Percentiles rank a stretch among this genome's conserved stretches.
Evolutionary conservation across 2,113 vertebrate genomes (phyloP).

Genomic region (Chaetodon auriga): DNA sequence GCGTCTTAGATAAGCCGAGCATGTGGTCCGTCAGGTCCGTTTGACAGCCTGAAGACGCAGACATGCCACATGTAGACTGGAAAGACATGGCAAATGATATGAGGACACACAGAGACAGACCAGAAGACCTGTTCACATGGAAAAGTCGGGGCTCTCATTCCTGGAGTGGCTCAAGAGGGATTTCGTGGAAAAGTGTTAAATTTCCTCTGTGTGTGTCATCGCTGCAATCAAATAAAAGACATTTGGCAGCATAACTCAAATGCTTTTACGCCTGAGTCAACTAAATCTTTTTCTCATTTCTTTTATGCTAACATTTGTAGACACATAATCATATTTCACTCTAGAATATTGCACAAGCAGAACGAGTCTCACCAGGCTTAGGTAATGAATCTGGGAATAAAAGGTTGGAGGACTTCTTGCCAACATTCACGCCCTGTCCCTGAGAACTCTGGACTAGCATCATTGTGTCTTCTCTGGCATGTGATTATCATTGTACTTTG

Average conservation of each 20-base stretch:
- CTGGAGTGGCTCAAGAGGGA: not conserved
- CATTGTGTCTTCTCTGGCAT: not conserved
- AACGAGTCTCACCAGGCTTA: no score
- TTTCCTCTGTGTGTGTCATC: no score
- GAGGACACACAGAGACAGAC: not conserved
- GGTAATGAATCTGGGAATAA: not conserved
- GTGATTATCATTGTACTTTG: not conserved
- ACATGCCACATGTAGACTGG: not conserved
- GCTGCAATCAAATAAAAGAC: not conserved
- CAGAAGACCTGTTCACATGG: not conserved
- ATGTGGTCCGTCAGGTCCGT: conserved; percentile 15
- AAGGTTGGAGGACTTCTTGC: not conserved
- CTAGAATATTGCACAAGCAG: not conserved
- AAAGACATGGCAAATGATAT: not conserved
- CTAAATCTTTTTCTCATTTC: not conserved
- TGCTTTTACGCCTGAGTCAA: conserved; percentile 15
- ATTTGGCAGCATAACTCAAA: not conserved
- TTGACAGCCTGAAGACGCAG: not conserved
- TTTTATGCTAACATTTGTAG: not conserved
- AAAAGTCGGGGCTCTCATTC: not conserved
- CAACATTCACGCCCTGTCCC: not conserved
- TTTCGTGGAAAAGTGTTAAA: not conserved
- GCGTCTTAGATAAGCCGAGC: not conserved
- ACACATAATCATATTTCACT: not conserved
- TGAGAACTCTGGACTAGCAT: not conserved